A percentile compares a stretch with the other conserved stretches of the same genome.
Conservation (phyloP, 2,888 invertebrate genomes). For the Nowickia ferox region DNA sequence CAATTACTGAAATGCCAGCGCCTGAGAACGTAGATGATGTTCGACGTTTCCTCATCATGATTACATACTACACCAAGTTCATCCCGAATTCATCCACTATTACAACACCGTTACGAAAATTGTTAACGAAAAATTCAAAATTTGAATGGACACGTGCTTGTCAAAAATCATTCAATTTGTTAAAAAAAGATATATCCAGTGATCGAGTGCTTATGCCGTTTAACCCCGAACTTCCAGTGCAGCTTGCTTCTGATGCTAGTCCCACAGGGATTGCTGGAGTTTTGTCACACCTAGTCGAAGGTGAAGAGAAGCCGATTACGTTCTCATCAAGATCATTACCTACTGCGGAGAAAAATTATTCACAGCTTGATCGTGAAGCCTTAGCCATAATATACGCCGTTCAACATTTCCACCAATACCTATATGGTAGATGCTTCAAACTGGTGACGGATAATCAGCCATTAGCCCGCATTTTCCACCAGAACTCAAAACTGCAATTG, state of each 20-base stretch:
- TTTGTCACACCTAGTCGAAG: constrained; percentile 4
- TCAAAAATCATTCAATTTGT: background rate
- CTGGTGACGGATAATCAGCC: constrained; percentile 18
- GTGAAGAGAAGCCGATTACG: constrained; percentile 12
- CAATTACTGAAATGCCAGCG: constrained; percentile 52
- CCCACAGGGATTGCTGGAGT: constrained; percentile 22
- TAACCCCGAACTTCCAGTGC: background rate
- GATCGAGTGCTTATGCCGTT: constrained; percentile 29
- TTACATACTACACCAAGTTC: constrained; percentile 38
- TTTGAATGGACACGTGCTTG: constrained; percentile 3
- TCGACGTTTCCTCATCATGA: constrained; percentile 55
- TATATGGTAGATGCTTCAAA: constrained; percentile 14
- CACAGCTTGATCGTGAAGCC: background rate
- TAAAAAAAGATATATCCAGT: constrained; percentile 7
- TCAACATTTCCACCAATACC: constrained; percentile 20
- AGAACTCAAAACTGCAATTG: constrained; percentile 8
- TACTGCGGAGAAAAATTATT: constrained; percentile 45
- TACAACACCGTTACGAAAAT: constrained; percentile 6
- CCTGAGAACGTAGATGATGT: constrained; percentile 54
- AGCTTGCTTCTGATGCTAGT: constrained; percentile 31
- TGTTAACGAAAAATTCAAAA: background rate
- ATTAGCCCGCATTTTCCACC: constrained; percentile 17
- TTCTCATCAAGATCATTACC: constrained; percentile 62
- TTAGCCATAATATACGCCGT: constrained; percentile 11
- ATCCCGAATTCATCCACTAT: background rate